Percentiles rank a stretch among this genome's conserved stretches.
Conservation (phyloP, 2,113 vertebrate species). For the Motacilla tschutschensis region DNA sequence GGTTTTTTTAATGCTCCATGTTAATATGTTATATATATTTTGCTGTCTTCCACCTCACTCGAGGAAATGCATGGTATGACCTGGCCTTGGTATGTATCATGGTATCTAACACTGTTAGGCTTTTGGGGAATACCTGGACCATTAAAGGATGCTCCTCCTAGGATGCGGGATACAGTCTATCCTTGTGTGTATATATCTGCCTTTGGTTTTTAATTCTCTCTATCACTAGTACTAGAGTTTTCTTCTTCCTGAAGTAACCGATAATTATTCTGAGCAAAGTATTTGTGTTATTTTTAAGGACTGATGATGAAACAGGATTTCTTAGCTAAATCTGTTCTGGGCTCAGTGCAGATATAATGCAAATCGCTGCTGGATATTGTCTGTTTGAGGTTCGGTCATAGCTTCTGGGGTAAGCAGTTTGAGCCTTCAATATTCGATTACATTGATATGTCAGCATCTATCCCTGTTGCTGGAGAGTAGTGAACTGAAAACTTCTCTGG, state of each 20-base stretch:
- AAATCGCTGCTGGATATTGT: accelerated
- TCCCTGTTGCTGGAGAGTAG: not conserved
- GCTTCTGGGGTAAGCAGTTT: not conserved
- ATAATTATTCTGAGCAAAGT: not conserved
- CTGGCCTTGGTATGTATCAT: accelerated
- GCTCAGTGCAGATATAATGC: not conserved
- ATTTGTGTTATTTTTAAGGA: not conserved
- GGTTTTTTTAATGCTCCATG: accelerated
- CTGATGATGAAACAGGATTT: not conserved
- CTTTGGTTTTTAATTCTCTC: not conserved
- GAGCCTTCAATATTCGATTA: not conserved
- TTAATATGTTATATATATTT: not conserved
- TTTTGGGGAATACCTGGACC: not conserved
- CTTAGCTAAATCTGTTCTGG: not conserved
- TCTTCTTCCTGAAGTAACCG: not conserved
- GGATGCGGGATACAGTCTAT: not conserved
- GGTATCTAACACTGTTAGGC: not conserved
- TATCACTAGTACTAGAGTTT: not conserved
- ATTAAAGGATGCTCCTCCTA: not conserved
- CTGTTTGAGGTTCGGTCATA: not conserved
- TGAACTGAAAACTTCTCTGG: not conserved
- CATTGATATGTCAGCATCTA: not conserved
- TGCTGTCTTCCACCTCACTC: not conserved
- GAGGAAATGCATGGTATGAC: not conserved
- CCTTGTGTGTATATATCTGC: not conserved